Base-by-base conservation (phyloP, 2,113 vertebrate genomes). In the Brachypteracias leptosomus region DNA sequence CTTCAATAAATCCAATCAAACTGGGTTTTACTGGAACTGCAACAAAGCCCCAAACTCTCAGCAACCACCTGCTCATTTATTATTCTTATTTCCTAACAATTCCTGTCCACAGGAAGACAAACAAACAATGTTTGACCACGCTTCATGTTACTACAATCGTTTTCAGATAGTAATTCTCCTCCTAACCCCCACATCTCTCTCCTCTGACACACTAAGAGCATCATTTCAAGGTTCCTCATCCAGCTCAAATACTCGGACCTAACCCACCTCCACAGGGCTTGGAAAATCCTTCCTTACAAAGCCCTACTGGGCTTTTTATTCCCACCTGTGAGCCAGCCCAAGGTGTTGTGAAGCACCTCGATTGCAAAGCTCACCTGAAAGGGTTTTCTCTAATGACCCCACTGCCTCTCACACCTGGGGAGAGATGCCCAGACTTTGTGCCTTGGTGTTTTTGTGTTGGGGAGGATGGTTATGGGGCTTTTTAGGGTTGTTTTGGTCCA, bases 371-470 rank as follows among this genome's bases (percentile, higher is more conserved):
- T 63, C 77, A 75, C 22, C 62, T n/a, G 40, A 47, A 89, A 57
- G 25, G 11, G 13, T 1, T 28, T 59, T n/a, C 55, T 54, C 44
- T 11, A 72, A 63, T 1, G 1, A 47, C 0, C 9, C 0, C 0
- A 8, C 4, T 13, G 11, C 20, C 8, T 66, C 46, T 7, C 55
- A 46, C 22, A 3, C 2, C 2, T 5, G 22, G 17, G 18, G 73
- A 46, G 16, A 68, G 83, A 62, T 0, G 3, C 16, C 2, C 11
- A 13, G 25, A 62, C 11, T 40, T 75, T 40, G 2, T 36, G 8
- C 26, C 26, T 36, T 5, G 6, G 5, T 11, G 6, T 19, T 67
- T 89, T 40, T n/a, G n/a, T n/a, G n/a, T n/a, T n/a, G n/a, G n/a
- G n/a, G n/a, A n/a, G n/a, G n/a, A n/a, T n/a, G n/a, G n/a, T n/a